Conservation (phyloP, 2,888 invertebrate genomes). For the Melieria crassipennis region DNA sequence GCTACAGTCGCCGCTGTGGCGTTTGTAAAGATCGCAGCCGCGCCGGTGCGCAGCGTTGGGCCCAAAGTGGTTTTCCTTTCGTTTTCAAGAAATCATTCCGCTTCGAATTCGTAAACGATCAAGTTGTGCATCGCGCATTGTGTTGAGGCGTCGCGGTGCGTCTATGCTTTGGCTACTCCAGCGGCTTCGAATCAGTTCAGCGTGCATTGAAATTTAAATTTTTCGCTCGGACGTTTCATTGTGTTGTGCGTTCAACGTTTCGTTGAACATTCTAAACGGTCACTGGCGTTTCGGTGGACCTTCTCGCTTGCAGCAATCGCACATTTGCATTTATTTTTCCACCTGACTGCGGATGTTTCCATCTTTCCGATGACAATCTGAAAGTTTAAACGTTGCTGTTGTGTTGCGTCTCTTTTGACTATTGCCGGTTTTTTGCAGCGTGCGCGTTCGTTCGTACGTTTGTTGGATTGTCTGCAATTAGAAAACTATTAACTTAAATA, state of each 20-base stretch:
- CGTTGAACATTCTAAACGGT: slow-evolving; percentile 62
- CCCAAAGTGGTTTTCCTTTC: slow-evolving; percentile 64
- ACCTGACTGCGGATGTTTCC: slow-evolving; percentile 41
- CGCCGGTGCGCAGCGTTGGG: slow-evolving; percentile 44
- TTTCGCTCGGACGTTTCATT: slow-evolving; percentile 17
- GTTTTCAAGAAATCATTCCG: slow-evolving; percentile 65
- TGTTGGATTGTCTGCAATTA: slow-evolving; percentile 9
- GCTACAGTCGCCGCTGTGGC: slow-evolving; percentile 16
- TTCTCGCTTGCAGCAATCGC: slow-evolving; percentile 45
- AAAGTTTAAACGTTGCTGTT: neutral
- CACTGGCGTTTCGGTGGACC: slow-evolving; percentile 40
- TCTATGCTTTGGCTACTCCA: slow-evolving; percentile 9
- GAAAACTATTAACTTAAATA: slow-evolving; percentile 28
- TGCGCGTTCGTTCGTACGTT: too few relatives aligned
- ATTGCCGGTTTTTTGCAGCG: too few relatives aligned
- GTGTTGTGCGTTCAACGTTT: slow-evolving; percentile 53
- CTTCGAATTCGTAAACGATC: slow-evolving; percentile 64
- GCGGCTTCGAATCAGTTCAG: slow-evolving; percentile 6
- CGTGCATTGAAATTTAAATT: neutral
- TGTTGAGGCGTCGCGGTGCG: slow-evolving; percentile 37
- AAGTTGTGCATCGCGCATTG: slow-evolving; percentile 62
- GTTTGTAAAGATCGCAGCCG: slow-evolving; percentile 14
- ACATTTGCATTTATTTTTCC: slow-evolving; percentile 48
- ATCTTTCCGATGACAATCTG: too few relatives aligned
- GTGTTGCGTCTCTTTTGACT: too few relatives aligned